Conservation (phyloP, 2,113 vertebrate species). For the Theristicus caerulescens region DNA sequence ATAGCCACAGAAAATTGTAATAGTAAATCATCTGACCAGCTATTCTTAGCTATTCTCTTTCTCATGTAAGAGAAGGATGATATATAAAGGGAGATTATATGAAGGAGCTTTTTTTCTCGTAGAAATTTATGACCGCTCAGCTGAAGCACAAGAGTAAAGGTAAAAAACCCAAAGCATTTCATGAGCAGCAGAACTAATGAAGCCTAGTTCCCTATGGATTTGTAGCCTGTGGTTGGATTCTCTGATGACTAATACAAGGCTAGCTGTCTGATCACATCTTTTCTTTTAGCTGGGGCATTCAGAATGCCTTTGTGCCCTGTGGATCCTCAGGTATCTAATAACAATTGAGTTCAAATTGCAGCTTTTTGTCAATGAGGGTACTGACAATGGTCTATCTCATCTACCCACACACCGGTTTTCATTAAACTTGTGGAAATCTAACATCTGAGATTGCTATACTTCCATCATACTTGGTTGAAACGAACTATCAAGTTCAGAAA, state of each 20-base stretch:
- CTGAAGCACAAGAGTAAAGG: constrained; percentile 32
- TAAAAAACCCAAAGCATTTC: constrained; percentile 33
- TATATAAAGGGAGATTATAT: constrained; percentile 49
- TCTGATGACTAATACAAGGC: constrained; percentile 26
- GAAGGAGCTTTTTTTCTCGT: neutral
- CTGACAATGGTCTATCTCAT: neutral
- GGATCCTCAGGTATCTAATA: constrained; percentile 1
- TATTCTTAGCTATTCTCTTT: constrained; percentile 55
- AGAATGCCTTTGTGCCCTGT: constrained; percentile 4
- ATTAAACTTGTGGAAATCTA: neutral
- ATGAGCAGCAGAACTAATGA: constrained; percentile 52
- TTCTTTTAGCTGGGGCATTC: constrained; percentile 32
- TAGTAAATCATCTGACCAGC: constrained; percentile 67
- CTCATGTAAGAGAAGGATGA: constrained; percentile 33
- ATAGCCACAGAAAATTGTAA: constrained; percentile 63
- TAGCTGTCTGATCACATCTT: neutral
- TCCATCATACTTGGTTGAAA: constrained; percentile 1
- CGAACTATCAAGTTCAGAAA: neutral
- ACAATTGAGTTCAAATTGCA: constrained; percentile 9
- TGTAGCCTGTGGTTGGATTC: constrained; percentile 28
- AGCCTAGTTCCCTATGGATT: constrained; percentile 40
- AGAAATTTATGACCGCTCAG: constrained; percentile 28
- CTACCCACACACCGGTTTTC: neutral
- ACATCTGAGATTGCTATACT: neutral
- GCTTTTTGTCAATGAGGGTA: neutral